Base-by-base conservation (phyloP, 2,113 vertebrate genomes). In the Corythoichthys intestinalis region DNA sequence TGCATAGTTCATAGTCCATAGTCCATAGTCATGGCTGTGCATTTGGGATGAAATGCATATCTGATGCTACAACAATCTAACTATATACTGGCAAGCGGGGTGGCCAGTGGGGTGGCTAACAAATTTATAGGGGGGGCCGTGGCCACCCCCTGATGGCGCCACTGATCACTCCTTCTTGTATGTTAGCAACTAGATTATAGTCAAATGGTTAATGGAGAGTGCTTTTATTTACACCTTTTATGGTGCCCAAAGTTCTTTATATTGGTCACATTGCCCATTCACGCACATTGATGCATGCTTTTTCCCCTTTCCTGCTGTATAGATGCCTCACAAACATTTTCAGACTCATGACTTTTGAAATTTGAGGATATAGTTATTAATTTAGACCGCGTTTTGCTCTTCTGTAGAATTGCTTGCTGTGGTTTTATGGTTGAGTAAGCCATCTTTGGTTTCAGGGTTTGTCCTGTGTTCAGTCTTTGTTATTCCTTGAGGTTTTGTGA, bases 301-400 rank as follows among this genome's bases (percentile, higher is more conserved):
- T 50, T 71, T 38, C 72, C 75, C 72, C 65, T 48, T 77, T 71
- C 68, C 54, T 67, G 66, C 72, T 77, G 73, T 70, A 75, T 73
- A 71, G 83, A 83, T 83, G 78, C 79, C 69, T 72, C 37, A 3
- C 50, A 86, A 75, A 83, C 78, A 73, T 85, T 78, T 86, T 35
- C 77, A 66, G 77, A 78, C 78, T 28, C 20, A 20, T 10, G 9
- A 8, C 9, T 56, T 56, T 56, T 34, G 10, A 34, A 28, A 56
- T n/a, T 56, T 56, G 20, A 4, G 28, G 9, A 34, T 34, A 56
- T 11, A 1, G n/a, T 56, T 34, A 11, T 10, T 54, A 14, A 50
- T 15, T 50, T 50, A 15, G 14, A 50, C 48, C 10, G 4, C 14
- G 13, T 13, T 28, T 54, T 54, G n/a, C 20, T 12, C n/a, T 56